A percentile compares a stretch with the other conserved stretches of the same genome.
These are phyloP conservation scores for Arizona elegans DNA, from an alignment of 2,113 vertebrate genomes.

Conservation along the genomic window DNA sequence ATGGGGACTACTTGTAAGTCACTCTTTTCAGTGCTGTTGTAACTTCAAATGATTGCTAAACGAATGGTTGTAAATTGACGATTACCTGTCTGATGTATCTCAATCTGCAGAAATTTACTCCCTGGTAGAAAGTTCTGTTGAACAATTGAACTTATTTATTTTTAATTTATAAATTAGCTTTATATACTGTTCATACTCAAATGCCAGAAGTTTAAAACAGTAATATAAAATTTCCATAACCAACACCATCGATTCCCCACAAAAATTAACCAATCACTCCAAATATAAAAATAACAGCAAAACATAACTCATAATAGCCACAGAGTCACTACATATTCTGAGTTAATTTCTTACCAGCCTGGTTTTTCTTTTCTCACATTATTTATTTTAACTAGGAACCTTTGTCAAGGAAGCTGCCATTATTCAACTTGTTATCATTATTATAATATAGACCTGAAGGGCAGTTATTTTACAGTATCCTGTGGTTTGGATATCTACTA, in stretches of 20 bases:
- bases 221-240: background rate
- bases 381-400: background rate
- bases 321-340: background rate
- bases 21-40: background rate
- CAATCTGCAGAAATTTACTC: background rate
- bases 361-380: background rate
- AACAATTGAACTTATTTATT: background rate
- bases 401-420: conserved; percentile 30
- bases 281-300: background rate
- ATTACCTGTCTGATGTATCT: background rate
- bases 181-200: background rate
- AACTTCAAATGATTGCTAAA: background rate
- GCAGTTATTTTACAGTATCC: conserved; percentile 36
- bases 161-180: background rate
- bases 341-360: background rate
- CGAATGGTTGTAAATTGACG: background rate
- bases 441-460: conserved; percentile 26
- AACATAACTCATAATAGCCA: background rate
- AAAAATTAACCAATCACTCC: background rate
- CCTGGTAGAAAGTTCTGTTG: too few species aligned
- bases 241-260: background rate
- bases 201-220: background rate
- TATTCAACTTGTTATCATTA: conserved; percentile 30
- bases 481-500: conserved; percentile 33
- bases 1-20: background rate